Evolutionary conservation across 2,888 invertebrate species (phyloP).

Genomic region (Limnephilus marmoratus): DNA sequence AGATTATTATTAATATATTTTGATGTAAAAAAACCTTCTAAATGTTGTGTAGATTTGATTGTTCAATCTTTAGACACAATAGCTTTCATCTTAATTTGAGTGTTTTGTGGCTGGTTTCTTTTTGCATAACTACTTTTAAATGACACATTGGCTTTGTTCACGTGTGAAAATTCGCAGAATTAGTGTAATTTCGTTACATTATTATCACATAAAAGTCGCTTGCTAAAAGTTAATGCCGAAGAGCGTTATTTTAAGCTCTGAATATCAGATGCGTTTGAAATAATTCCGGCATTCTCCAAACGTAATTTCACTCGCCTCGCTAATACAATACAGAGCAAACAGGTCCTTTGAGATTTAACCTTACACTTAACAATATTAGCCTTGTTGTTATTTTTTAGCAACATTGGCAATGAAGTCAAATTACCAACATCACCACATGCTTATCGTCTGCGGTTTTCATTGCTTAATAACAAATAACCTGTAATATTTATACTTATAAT

Average conservation of each 20-base stretch:
- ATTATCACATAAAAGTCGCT: neutral
- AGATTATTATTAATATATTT: too few relatives aligned
- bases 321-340: neutral
- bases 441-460: neutral
- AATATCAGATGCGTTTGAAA: neutral
- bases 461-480: neutral
- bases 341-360: neutral
- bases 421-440: neutral
- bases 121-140: too few relatives aligned
- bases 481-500: too few relatives aligned
- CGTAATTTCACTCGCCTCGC: neutral
- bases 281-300: neutral
- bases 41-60: too few relatives aligned
- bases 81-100: too few relatives aligned
- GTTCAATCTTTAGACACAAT: too few relatives aligned
- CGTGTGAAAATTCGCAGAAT: neutral
- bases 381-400: constrained; percentile 35
- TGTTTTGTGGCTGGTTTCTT: too few relatives aligned
- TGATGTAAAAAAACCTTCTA: too few relatives aligned
- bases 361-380: constrained; percentile 9
- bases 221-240: neutral
- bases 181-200: neutral
- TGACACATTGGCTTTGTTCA: neutral
- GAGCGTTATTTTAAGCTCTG: neutral
- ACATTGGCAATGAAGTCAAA: constrained; percentile 27